Evolutionary conservation across 2,888 invertebrate genomes (phyloP).

Genomic region (Slavum lentiscoides): DNA sequence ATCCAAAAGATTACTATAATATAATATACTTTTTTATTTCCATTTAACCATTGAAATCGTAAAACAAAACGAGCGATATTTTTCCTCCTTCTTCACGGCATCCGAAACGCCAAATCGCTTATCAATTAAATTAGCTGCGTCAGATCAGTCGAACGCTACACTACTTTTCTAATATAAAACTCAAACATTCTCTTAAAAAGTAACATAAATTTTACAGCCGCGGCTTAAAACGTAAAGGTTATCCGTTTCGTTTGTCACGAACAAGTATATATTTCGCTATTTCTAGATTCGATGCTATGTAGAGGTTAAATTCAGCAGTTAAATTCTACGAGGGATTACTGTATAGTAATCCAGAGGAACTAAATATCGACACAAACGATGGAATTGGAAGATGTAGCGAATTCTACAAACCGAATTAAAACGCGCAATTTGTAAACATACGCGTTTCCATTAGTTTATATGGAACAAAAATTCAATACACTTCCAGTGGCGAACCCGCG

Average conservation of each 20-base stretch:
- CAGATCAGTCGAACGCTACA: neutral
- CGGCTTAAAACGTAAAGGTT: conserved; percentile 25
- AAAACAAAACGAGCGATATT: neutral
- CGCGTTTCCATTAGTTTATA: too few relatives aligned
- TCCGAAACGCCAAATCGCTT: neutral
- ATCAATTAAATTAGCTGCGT: conserved; percentile 8
- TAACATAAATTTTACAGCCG: conserved; percentile 9
- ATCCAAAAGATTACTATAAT: too few relatives aligned
- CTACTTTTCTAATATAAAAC: conserved; percentile 27
- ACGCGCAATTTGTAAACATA: too few relatives aligned
- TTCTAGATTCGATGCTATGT: neutral
- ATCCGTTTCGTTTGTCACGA: conserved; percentile 36
- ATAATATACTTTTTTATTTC: neutral
- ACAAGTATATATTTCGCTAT: conserved; percentile 31
- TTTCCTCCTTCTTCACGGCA: neutral
- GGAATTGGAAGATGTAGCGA: too few relatives aligned
- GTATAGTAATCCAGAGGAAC: neutral
- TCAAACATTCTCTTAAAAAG: conserved; percentile 33
- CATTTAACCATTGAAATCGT: neutral
- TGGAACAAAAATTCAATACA: too few relatives aligned
- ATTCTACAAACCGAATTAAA: too few relatives aligned
- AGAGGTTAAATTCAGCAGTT: conserved; percentile 3
- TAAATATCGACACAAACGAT: conserved; percentile 8
- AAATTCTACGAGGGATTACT: conserved; percentile 24
- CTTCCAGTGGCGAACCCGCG: too few relatives aligned